Percentiles rank a stretch among this genome's conserved stretches.
These are phyloP conservation scores for Cosmopolites sordidus DNA, from an alignment of 2,888 invertebrate species.

Conservation along the genomic window DNA sequence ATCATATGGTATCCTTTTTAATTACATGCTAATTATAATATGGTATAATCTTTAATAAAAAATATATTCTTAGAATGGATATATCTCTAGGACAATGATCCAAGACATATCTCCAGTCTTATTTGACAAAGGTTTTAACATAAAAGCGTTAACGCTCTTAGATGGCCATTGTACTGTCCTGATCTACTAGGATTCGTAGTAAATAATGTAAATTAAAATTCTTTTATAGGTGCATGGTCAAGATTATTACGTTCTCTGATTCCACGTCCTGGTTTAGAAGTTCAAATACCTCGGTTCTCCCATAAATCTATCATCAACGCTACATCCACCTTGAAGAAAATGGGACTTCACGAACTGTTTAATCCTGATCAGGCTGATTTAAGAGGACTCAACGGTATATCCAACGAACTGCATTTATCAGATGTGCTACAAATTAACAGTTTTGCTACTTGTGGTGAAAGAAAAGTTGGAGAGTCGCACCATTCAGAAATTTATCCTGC, in stretches of 20 bases:
- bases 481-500: constrained; percentile 80
- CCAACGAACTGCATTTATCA: constrained; percentile 75
- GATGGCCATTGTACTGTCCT: too few species aligned
- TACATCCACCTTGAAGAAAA: constrained; percentile 69
- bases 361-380: constrained; percentile 73
- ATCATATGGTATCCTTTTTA: too few species aligned
- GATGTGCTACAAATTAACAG: constrained; percentile 79
- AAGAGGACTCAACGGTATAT: constrained; percentile 74
- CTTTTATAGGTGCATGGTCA: constrained; percentile 63
- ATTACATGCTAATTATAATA: too few species aligned
- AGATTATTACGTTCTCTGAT: constrained; percentile 68
- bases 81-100: too few species aligned
- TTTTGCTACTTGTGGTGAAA: constrained; percentile 80
- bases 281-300: constrained; percentile 79
- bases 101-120: too few species aligned
- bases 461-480: constrained; percentile 66
- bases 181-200: too few species aligned
- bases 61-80: too few species aligned
- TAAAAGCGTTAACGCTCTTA: too few species aligned
- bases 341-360: constrained; percentile 80
- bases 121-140: too few species aligned
- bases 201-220: too few species aligned
- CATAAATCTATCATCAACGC: constrained; percentile 79
- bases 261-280: constrained; percentile 71
- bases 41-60: too few species aligned